phyloP scores from a whole-genome alignment of 2,113 vertebrate genomes.

The Agelaius phoeniceus region DNA sequence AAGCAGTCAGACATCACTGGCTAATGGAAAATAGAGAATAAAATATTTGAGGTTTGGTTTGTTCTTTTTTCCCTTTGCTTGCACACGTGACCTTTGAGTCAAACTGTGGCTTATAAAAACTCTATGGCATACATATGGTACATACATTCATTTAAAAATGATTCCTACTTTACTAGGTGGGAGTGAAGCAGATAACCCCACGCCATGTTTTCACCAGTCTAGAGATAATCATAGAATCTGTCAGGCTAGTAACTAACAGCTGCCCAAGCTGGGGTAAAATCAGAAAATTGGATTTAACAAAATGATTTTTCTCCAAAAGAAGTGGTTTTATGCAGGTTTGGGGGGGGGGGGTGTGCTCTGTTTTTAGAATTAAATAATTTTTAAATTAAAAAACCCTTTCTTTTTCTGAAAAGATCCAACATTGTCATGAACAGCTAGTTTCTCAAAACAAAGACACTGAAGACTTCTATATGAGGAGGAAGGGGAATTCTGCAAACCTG shows the following conservation, averaged over 20 bases:
- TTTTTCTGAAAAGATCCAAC: not conserved
- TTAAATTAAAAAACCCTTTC: not conserved
- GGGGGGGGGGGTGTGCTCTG: accelerated
- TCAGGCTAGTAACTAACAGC: not conserved
- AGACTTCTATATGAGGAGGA: not conserved
- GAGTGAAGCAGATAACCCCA: not conserved
- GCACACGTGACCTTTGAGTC: not conserved
- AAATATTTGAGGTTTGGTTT: not conserved
- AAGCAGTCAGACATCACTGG: not conserved
- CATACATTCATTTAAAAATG: not conserved
- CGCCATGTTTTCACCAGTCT: not conserved
- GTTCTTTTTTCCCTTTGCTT: not conserved
- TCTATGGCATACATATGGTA: not conserved
- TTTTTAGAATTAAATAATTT: not conserved
- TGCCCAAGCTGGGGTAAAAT: not conserved
- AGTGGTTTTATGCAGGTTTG: not conserved
- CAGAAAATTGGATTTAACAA: not conserved
- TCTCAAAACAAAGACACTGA: not conserved
- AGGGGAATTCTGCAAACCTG: not conserved
- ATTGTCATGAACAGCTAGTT: not conserved
- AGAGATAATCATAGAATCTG: not conserved
- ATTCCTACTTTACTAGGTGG: not conserved
- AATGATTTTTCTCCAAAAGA: not conserved
- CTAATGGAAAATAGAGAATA: not conserved
- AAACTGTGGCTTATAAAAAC: not conserved